Evolutionary conservation across 2,888 invertebrate genomes (phyloP).

Genomic region (Drosophila engyochracea): DNA sequence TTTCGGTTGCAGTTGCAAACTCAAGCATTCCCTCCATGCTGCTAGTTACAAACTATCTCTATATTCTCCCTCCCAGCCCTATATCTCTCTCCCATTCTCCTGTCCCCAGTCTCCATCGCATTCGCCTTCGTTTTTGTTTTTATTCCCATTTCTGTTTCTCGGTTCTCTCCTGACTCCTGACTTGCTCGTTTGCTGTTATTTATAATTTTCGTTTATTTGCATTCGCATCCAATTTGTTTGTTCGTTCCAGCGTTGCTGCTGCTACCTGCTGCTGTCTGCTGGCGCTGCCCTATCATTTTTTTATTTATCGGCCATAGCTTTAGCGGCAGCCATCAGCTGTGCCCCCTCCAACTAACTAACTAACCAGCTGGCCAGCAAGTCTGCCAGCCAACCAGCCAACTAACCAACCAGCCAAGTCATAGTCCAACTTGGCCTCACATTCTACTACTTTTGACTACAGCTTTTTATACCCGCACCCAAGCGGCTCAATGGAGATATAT

Average conservation of each 20-base stretch:
- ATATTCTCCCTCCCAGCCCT: background rate
- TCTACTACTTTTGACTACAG: constrained; percentile 32
- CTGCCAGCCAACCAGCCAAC: constrained; percentile 3
- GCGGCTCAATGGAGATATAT: constrained; percentile 1
- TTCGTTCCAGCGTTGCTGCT: constrained; percentile 40
- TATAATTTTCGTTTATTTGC: constrained; percentile 83
- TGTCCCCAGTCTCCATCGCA: constrained; percentile 18
- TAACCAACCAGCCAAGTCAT: constrained; percentile 29
- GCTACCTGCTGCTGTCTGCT: constrained; percentile 21
- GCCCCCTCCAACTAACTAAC: background rate
- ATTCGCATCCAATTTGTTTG: constrained; percentile 83
- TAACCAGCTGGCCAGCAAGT: background rate
- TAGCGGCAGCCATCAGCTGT: constrained; percentile 19
- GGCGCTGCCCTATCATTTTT: constrained; percentile 46
- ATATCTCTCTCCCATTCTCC: background rate
- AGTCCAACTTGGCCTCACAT: constrained; percentile 25
- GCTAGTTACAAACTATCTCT: constrained; percentile 6
- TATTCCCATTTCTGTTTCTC: constrained; percentile 38
- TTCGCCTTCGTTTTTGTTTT: constrained; percentile 32
- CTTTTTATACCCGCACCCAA: constrained; percentile 23
- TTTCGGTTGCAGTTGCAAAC: constrained; percentile 14
- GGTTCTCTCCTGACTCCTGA: constrained; percentile 11
- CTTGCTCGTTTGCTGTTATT: constrained; percentile 73
- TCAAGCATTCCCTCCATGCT: constrained; percentile 8
- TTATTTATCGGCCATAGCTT: constrained; percentile 46